Percentiles rank a stretch among this genome's conserved stretches.
Evolutionary conservation across 2,113 vertebrate species (phyloP).

Genomic region (Pipa parva): DNA sequence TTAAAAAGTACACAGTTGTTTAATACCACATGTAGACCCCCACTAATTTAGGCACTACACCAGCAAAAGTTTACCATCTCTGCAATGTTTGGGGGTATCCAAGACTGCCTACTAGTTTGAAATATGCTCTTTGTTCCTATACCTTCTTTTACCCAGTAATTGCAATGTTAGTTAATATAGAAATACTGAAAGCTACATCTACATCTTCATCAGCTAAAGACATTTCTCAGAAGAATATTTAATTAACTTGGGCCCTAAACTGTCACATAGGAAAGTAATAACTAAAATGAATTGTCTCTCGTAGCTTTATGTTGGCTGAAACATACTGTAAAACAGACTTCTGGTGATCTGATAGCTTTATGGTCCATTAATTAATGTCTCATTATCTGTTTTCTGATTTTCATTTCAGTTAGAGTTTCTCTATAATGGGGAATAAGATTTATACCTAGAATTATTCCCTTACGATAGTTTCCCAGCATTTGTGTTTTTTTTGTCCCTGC

Average conservation of each 20-base stretch:
- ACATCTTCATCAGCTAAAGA: not conserved
- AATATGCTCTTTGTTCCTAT: no score
- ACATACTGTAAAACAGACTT: constrained; percentile 37
- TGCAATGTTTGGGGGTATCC: no score
- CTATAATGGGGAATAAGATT: constrained; percentile 37
- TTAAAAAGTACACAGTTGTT: no score
- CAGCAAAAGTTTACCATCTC: no score
- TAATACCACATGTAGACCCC: no score
- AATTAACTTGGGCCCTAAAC: constrained; percentile 1
- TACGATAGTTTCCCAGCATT: constrained; percentile 49
- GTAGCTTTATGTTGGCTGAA: constrained; percentile 2
- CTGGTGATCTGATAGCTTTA: constrained; percentile 44
- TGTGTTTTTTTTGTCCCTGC: constrained; percentile 57
- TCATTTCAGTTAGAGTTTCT: constrained; percentile 24
- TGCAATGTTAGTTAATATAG: no score
- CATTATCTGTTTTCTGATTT: constrained; percentile 48
- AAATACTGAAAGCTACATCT: not conserved
- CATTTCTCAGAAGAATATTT: constrained; percentile 1
- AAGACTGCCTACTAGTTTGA: no score
- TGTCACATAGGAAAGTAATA: not conserved
- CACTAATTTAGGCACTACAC: no score
- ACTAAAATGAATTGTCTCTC: not conserved
- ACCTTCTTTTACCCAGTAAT: no score
- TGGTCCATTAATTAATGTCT: constrained; percentile 50
- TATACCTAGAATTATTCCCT: constrained; percentile 12